Evolutionary conservation across 2,888 invertebrate genomes (phyloP).

Genomic region (Caenorhabditis japonica): DNA sequence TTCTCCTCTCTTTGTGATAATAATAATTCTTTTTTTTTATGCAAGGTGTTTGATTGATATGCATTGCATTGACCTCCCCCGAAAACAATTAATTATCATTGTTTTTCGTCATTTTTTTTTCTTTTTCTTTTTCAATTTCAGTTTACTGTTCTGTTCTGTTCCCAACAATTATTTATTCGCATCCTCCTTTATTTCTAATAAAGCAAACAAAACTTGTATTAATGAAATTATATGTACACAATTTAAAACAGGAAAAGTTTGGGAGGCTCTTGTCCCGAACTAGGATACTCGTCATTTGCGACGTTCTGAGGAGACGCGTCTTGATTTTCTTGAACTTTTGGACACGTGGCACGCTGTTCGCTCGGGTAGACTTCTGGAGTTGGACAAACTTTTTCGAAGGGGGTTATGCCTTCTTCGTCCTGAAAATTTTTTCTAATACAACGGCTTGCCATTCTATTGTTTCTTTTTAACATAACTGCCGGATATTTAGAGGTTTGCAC

Average conservation of each 20-base stretch:
- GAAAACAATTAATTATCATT: conserved; percentile 16
- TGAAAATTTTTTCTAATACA: no score
- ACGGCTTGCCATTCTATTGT: no score
- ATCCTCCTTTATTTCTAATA: not conserved
- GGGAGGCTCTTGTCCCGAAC: conserved; percentile 21
- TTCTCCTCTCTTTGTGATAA: conserved; percentile 29
- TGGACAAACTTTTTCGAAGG: conserved; percentile 62
- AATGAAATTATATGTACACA: not conserved
- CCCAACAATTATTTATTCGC: conserved; percentile 27
- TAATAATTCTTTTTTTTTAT: conserved; percentile 18
- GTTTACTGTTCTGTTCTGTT: conserved; percentile 9
- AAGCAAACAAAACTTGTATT: conserved; percentile 1
- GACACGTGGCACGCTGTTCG: conserved; percentile 52
- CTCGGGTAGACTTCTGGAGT: conserved; percentile 44
- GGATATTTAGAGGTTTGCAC: no score
- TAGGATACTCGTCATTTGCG: conserved; percentile 18
- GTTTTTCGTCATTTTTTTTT: conserved; percentile 1
- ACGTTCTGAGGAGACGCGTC: conserved; percentile 20
- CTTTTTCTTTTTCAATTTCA: conserved; percentile 6
- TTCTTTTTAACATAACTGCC: no score
- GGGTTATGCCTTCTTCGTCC: conserved; percentile 67
- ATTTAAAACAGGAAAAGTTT: not conserved
- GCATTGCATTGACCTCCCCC: conserved; percentile 9
- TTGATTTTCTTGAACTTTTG: conserved; percentile 9
- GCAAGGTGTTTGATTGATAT: conserved; percentile 30